A percentile compares a stretch with the other conserved stretches of the same genome.
Evolutionary conservation across 2,888 invertebrate species (phyloP).

Genomic region (Eurytoma californica): DNA sequence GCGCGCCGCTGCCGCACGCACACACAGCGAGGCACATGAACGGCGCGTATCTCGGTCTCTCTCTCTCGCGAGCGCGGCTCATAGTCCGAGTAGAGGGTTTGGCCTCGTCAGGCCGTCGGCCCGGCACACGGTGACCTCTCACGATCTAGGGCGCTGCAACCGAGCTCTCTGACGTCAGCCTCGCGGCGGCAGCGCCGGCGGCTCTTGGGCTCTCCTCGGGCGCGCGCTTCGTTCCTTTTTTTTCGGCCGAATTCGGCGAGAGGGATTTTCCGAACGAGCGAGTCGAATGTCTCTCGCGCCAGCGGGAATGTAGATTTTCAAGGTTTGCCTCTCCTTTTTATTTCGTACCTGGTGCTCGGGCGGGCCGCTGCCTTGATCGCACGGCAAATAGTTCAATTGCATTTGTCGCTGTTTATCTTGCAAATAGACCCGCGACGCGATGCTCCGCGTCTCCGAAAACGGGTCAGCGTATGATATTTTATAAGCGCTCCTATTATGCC

Average conservation of each 20-base stretch:
- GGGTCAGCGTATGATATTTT: too few relatives aligned
- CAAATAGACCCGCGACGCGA: too few relatives aligned
- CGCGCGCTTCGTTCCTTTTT: too few relatives aligned
- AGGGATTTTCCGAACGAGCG: background rate
- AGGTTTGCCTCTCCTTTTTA: too few relatives aligned
- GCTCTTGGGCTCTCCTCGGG: background rate
- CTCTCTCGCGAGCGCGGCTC: conserved; percentile 57
- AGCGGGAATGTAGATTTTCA: too few relatives aligned
- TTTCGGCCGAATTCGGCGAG: background rate
- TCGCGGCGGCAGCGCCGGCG: conserved; percentile 14
- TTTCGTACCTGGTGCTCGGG: too few relatives aligned
- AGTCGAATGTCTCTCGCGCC: too few relatives aligned
- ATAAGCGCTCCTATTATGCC: too few relatives aligned
- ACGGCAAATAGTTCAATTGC: too few relatives aligned
- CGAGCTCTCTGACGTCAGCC: conserved; percentile 54
- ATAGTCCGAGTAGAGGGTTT: conserved; percentile 71
- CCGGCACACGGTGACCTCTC: conserved; percentile 74
- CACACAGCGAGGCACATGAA: background rate
- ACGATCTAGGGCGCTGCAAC: conserved; percentile 71
- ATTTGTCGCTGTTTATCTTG: too few relatives aligned
- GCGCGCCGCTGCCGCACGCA: background rate
- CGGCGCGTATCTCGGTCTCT: conserved; percentile 15
- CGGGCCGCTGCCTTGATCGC: too few relatives aligned
- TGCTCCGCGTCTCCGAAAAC: too few relatives aligned
- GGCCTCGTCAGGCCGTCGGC: conserved; percentile 75